phyloP scores from a whole-genome alignment of 2,888 invertebrate genomes.

The Diarsia mendica region DNA sequence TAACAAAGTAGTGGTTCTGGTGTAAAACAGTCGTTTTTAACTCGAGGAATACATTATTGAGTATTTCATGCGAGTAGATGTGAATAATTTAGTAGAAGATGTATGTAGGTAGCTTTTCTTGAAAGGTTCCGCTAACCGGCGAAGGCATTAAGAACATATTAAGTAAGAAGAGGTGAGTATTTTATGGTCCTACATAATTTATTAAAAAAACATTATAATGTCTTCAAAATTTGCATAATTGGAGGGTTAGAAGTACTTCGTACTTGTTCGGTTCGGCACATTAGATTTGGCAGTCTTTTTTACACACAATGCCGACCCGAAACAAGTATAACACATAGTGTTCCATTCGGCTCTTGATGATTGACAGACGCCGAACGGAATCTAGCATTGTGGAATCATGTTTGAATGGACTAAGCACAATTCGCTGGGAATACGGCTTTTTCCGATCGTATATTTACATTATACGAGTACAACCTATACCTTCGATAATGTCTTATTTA shows the following conservation, averaged over 20 bases:
- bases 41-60: conserved; percentile 22
- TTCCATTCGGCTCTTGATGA: neutral
- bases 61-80: conserved; percentile 12
- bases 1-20: conserved; percentile 26
- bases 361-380: neutral
- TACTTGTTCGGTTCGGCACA: neutral
- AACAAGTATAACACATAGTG: neutral
- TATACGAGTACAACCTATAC: too few relatives aligned
- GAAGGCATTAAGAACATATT: neutral
- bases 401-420: neutral
- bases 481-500: neutral
- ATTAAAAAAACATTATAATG: neutral
- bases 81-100: conserved; percentile 2
- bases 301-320: neutral
- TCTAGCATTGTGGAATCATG: neutral
- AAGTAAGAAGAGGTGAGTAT: neutral
- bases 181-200: conserved; percentile 18
- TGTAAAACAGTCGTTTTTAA: conserved; percentile 20
- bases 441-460: neutral
- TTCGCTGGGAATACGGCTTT: neutral
- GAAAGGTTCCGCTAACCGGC: neutral
- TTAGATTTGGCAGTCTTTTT: neutral
- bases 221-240: neutral
- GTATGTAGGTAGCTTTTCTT: conserved; percentile 11
- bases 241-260: neutral